Conservation (phyloP, 2,888 invertebrate genomes). For the Ormyrus labotus region DNA sequence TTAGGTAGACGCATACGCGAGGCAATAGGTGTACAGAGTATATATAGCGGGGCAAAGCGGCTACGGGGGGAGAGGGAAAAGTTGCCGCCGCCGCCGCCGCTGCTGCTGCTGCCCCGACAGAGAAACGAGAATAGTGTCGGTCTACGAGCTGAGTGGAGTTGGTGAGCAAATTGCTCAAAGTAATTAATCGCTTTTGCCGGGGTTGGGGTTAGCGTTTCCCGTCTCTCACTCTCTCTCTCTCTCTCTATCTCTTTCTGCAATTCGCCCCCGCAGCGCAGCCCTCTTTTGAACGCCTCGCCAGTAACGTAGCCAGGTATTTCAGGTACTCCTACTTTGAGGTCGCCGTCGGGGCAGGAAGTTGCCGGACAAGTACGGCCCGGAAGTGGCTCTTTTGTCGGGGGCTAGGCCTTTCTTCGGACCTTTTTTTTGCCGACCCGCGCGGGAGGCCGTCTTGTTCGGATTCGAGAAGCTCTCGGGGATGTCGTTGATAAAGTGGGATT, state of each 20-base stretch:
- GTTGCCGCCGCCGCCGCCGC: slow-evolving; percentile 6
- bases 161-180: slow-evolving; percentile 75
- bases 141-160: slow-evolving; percentile 74
- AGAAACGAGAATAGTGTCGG: slow-evolving; percentile 75
- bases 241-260: not conserved
- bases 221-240: not conserved
- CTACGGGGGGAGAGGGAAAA: slow-evolving; percentile 15
- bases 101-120: slow-evolving; percentile 61
- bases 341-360: not conserved
- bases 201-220: slow-evolving; percentile 47
- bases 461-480: too few species aligned
- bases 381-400: slow-evolving; percentile 32
- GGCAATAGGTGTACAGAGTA: too few species aligned
- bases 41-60: slow-evolving; percentile 6
- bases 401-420: not conserved
- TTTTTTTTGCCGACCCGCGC: too few species aligned
- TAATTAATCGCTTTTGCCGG: slow-evolving; percentile 75
- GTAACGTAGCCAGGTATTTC: too few species aligned
- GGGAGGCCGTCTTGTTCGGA: too few species aligned
- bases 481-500: too few species aligned
- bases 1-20: too few species aligned
- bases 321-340: too few species aligned
- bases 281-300: slow-evolving; percentile 25
- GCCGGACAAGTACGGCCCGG: not conserved
- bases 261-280: not conserved